Base-by-base conservation (phyloP, 2,888 invertebrate genomes). In the Automeris io region DNA sequence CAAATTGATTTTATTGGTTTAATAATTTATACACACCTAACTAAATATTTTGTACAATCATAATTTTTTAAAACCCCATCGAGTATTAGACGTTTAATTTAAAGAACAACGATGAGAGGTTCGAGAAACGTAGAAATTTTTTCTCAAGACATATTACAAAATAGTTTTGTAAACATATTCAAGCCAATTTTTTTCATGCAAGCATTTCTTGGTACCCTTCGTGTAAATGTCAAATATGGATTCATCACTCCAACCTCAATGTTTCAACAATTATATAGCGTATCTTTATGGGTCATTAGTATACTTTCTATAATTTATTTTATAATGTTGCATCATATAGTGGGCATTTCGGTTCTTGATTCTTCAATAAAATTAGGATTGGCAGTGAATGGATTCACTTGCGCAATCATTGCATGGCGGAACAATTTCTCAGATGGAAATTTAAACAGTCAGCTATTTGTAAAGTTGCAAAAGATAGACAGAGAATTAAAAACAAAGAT, bases 401-500 rank as follows among this genome's bases (percentile, higher is more conserved):
- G 57, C 18, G 32, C 51, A 2, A 39, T 53, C 1, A 43, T 66
- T 7, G 51, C 64, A 2, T 61, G 54, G 44, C 53, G 52, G 32
- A 72, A 63, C 37, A 52, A 59, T 39, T 47, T 61, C 4, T 33
- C 16, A 21, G 43, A 46, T 2, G 49, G 52, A 2, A 43, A 54
- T 16, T 36, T 41, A 12, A 51, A 54, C 37, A 60, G 68, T 33
- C 58, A 67, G 42, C 46, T 79, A 4, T 77, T 68, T 38, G 73
- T 79, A 0, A 77, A 75, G 36, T 45, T 79, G 19, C 79, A 79
- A 44, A 75, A 57, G 50, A 57, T 78, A 18, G 75, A 79, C 39
- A 57, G 70, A 6, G 44, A 42, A 13, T 35, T 80, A 1, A 57
- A 60, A 34, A 60, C 65, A 45, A 54, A 46, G 3, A 47, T 61